Conservation (phyloP, 1,140 invertebrate species). For the Drosophila kanapiae region DNA sequence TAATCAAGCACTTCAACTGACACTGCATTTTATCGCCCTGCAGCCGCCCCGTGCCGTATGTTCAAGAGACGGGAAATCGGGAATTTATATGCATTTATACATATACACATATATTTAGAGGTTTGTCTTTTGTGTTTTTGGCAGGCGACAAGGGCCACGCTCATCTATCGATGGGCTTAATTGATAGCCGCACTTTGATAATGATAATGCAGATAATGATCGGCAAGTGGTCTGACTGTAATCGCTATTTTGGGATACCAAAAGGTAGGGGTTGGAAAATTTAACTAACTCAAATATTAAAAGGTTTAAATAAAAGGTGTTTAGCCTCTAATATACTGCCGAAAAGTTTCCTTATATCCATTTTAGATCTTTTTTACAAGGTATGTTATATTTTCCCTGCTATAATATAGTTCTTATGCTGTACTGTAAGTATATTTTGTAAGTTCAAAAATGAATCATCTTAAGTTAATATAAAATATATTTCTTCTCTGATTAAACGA, state of each 20-base stretch:
- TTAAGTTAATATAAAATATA: neutral
- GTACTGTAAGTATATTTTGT: neutral
- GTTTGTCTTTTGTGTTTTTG: conserved; percentile 44
- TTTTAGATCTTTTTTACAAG: neutral
- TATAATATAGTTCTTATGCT: neutral
- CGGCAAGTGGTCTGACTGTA: conserved; percentile 30
- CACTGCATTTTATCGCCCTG: conserved; percentile 70
- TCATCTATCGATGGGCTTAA: conserved; percentile 28
- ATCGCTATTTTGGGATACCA: conserved; percentile 10
- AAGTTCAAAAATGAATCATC: neutral
- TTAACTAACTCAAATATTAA: neutral
- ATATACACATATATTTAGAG: neutral
- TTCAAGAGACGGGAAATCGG: conserved; percentile 34
- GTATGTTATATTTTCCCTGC: neutral
- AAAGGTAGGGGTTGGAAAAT: neutral
- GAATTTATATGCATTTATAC: conserved; percentile 2
- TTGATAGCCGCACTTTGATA: conserved; percentile 20
- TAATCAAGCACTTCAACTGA: conserved; percentile 60
- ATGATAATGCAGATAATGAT: conserved; percentile 34
- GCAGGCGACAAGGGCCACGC: conserved; percentile 43
- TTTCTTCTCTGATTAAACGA: neutral
- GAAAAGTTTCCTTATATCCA: too few relatives aligned
- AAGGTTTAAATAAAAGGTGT: too few relatives aligned
- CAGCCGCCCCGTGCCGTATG: conserved; percentile 41
- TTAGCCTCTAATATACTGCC: too few relatives aligned